phyloP scores from a whole-genome alignment of 2,797 vertebrate species.

The Pseudopleuronectes americanus region DNA sequence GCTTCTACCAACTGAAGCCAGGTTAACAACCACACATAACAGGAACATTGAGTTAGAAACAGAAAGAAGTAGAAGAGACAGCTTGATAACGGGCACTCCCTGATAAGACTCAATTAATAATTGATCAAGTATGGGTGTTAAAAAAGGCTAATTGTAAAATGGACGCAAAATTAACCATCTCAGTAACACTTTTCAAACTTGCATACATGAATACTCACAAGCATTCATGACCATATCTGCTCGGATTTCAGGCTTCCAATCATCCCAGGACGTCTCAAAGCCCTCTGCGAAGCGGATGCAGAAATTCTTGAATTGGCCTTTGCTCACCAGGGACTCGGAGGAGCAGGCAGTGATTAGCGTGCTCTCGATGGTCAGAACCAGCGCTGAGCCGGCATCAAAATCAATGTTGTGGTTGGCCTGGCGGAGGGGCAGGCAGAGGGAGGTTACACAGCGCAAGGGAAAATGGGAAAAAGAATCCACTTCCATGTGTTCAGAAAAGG shows the following conservation, averaged over 20 bases:
- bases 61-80: too few species aligned
- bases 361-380: conserved; percentile 98
- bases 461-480: conserved; percentile 28
- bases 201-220: conserved; percentile 88
- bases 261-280: conserved; percentile 98
- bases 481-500: conserved; percentile 31
- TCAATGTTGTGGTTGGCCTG: conserved; percentile 95
- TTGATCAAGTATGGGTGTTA: background rate
- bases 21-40: conserved; percentile 13
- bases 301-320: conserved; percentile 99
- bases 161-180: background rate
- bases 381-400: conserved; percentile 94
- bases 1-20: background rate
- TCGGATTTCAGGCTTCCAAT: conserved; percentile 97
- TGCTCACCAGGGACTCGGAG: conserved; percentile 98
- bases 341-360: conserved; percentile 99
- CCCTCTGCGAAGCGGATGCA: conserved; percentile 99
- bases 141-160: background rate
- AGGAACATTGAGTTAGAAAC: background rate
- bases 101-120: too few species aligned
- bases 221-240: conserved; percentile 97
- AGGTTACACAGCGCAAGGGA: conserved; percentile 11
- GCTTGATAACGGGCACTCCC: too few species aligned
- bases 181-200: background rate
- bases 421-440: conserved; percentile 28